Evolutionary conservation across 1,140 invertebrate species (phyloP).

Genomic region (Cyrtorhinus lividipennis): DNA sequence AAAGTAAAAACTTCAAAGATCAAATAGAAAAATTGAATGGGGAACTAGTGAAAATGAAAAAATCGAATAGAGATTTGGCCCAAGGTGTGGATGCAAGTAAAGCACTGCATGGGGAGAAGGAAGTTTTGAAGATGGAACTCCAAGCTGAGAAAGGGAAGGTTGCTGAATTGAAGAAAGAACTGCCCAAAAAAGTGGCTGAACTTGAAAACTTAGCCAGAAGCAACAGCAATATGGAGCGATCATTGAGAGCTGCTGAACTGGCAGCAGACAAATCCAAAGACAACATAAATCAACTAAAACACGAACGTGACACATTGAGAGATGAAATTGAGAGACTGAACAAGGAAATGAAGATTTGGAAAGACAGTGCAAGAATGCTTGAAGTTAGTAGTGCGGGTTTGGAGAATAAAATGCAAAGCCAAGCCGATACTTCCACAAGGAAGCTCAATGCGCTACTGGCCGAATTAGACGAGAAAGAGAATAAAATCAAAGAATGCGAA

Average conservation of each 20-base stretch:
- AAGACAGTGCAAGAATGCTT: background rate
- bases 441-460: background rate
- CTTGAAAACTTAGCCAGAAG: background rate
- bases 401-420: background rate
- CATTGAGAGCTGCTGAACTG: background rate
- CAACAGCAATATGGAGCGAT: background rate
- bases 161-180: background rate
- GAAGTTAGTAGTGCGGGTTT: background rate
- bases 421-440: background rate
- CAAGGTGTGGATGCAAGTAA: background rate
- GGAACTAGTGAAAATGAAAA: background rate
- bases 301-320: background rate
- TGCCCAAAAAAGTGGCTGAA: background rate
- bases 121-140: background rate
- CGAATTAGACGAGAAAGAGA: background rate
- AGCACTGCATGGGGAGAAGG: background rate
- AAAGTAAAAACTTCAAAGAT: background rate
- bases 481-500: background rate
- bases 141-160: background rate
- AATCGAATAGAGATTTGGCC: background rate
- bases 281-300: background rate
- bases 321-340: background rate
- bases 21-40: constrained; percentile 10
- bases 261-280: background rate
- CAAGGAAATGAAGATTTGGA: background rate